Evolutionary conservation across 2,888 invertebrate species (phyloP), one percentile per base, ranked within the genome.

Genomic region (Leptura quadrifasciata): DNA sequence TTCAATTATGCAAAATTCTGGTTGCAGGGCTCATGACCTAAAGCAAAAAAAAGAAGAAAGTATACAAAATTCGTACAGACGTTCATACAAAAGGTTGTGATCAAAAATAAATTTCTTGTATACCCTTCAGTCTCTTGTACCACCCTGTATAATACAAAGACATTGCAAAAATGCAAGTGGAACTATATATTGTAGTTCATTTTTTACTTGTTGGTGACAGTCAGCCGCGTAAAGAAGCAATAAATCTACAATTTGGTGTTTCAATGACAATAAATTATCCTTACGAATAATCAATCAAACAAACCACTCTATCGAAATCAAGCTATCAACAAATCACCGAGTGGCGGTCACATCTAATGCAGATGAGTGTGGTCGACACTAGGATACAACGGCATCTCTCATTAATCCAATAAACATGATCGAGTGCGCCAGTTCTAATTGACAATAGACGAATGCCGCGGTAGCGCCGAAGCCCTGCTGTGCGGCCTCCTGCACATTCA

Each of bases 321-420:
- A 81, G 78, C 80, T 75, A 75, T 79, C 80, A 78, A 86, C 84
- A 85, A 85, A 86, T 85, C 86, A 86, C 81, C 76, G 80, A 79
- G 76, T 76, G 73, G 74, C 75, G 77, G 78, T 78, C 80, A 79
- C 82, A 83, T 84, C 85, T 79, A 67, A 80, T 82, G 82, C 86
- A 86, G 86, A 86, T 81, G 86, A 87, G 83, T 87, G 88, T 81
- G 84, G 84, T 82, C 84, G 87, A 87, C 87, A 87, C 80, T 82
- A 78, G 77, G 79, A 78, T 77, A 76, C 77, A 74, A 78, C 77
- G 83, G 86, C 86, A 86, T 87, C 85, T 86, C 86, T 87, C 87
- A 87, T 86, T 87, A 87, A 86, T 85, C 86, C 85, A 85, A 86
- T 86, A 87, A 86, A 87, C 85, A 86, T 86, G 85, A 88, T 87